phyloP scores from a whole-genome alignment of 2,113 vertebrate genomes.

The Pseudorectes ferrugineus region DNA sequence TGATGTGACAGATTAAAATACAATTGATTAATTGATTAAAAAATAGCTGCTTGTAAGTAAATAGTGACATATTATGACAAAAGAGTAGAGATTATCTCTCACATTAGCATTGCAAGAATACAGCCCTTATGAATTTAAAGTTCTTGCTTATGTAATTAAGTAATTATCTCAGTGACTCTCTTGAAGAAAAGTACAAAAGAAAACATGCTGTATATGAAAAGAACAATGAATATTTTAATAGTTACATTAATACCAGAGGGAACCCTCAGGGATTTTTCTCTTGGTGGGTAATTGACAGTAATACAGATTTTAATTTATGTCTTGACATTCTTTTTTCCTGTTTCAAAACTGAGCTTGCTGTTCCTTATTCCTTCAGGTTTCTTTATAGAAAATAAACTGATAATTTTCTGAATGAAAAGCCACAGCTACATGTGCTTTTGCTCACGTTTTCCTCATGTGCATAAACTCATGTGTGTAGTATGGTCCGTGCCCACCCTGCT shows the following conservation, averaged over 20 bases:
- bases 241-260: neutral
- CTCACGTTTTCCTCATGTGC: neutral
- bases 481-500: fast-evolving
- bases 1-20: neutral
- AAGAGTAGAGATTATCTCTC: neutral
- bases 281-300: neutral
- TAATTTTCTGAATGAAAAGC: neutral
- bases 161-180: neutral
- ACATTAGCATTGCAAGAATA: neutral
- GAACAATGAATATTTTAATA: neutral
- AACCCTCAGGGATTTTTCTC: neutral
- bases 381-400: neutral
- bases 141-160: slow-evolving; percentile 1
- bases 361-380: neutral
- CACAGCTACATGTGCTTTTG: neutral
- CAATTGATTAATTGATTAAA: neutral
- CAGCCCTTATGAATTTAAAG: neutral
- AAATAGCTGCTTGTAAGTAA: neutral
- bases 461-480: fast-evolving
- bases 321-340: neutral
- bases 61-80: neutral
- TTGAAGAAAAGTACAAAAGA: slow-evolving; percentile 5
- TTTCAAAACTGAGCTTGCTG: neutral
- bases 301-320: neutral
- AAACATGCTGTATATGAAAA: neutral